These are phyloP conservation scores for Pica pica DNA, from an alignment of 2,113 vertebrate genomes.

Conservation along the genomic window DNA sequence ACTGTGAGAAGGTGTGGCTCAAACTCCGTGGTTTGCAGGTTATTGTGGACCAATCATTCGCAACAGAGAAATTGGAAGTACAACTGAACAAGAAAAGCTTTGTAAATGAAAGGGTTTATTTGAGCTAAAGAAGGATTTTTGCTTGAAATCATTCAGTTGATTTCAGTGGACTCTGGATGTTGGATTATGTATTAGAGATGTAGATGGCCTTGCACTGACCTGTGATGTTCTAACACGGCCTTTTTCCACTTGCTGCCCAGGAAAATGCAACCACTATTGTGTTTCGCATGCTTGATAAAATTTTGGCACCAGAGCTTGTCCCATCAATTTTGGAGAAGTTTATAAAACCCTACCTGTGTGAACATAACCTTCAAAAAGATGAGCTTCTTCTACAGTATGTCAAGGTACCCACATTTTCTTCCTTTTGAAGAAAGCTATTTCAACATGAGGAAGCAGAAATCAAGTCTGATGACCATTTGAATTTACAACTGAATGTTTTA, in stretches of 20 bases:
- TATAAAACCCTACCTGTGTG: conserved; percentile 81
- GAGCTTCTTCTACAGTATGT: conserved; percentile 90
- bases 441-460: not conserved
- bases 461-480: not conserved
- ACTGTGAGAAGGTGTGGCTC: not conserved
- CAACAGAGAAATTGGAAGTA: not conserved
- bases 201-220: not conserved
- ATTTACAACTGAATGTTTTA: not conserved
- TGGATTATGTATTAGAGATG: not conserved
- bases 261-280: conserved; percentile 83
- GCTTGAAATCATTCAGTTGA: not conserved
- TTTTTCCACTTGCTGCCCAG: conserved; percentile 62
- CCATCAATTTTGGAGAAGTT: conserved; percentile 79
- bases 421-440: not conserved
- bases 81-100: not conserved
- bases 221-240: not conserved
- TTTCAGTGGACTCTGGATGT: not conserved
- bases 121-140: not conserved
- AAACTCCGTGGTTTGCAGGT: not conserved
- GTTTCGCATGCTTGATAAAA: conserved; percentile 93
- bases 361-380: conserved; percentile 83
- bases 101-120: not conserved
- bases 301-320: conserved; percentile 88
- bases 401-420: conserved; percentile 74
- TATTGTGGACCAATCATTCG: not conserved